Percentiles rank a stretch among this genome's conserved stretches.
Evolutionary conservation across 2,888 invertebrate species (phyloP).

Genomic region (Diarsia rubi): DNA sequence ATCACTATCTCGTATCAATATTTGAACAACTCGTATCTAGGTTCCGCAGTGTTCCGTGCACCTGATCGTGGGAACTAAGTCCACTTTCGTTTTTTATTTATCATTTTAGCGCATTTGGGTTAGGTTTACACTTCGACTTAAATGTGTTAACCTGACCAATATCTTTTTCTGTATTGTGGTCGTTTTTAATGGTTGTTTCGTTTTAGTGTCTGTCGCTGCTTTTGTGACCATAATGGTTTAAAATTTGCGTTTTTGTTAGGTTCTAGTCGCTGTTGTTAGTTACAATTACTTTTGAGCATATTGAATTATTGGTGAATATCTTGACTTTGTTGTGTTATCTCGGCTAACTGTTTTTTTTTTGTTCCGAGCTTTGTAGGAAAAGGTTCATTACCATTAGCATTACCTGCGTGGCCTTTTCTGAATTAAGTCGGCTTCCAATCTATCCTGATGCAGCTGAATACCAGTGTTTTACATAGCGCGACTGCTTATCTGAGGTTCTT

Average conservation of each 20-base stretch:
- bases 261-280: not conserved
- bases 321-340: not conserved
- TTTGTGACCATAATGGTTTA: conserved; percentile 1
- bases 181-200: conserved; percentile 2
- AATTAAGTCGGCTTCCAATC: too few species aligned
- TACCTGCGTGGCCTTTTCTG: too few species aligned
- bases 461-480: too few species aligned
- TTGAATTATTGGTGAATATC: not conserved
- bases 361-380: not conserved
- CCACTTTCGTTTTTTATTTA: conserved; percentile 73
- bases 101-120: conserved; percentile 64
- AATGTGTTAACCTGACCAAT: conserved; percentile 20
- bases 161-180: not conserved
- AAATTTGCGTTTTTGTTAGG: not conserved
- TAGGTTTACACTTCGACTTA: conserved; percentile 23
- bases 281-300: not conserved
- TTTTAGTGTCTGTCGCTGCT: not conserved
- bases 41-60: conserved; percentile 52
- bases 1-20: conserved; percentile 72
- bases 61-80: conserved; percentile 82
- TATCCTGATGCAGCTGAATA: too few species aligned
- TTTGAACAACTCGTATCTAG: conserved; percentile 70
- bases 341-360: not conserved
- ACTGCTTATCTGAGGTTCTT: not conserved
- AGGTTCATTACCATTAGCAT: too few species aligned